Percentiles rank a stretch among this genome's conserved stretches.
Evolutionary conservation across 2,113 vertebrate genomes (phyloP).

Genomic region (Cyprinus carpio): DNA sequence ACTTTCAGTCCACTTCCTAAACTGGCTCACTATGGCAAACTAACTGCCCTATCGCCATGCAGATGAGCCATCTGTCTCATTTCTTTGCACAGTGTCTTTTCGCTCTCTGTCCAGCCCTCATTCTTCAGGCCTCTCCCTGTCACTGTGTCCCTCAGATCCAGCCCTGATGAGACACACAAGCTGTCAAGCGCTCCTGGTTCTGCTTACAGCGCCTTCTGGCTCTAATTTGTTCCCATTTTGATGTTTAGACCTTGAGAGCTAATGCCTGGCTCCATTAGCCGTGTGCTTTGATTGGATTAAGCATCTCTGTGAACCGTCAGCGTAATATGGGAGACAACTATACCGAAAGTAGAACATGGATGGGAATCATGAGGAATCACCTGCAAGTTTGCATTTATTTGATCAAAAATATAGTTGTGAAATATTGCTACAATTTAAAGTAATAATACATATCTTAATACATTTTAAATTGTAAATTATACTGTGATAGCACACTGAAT

Average conservation of each 20-base stretch:
- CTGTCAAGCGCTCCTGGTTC: slow-evolving; percentile 1
- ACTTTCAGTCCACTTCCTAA: neutral
- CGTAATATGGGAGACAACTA: neutral
- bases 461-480: too few relatives aligned
- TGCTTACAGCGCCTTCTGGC: neutral
- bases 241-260: neutral
- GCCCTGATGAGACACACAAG: slow-evolving; percentile 4
- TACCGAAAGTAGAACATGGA: neutral
- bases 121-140: neutral
- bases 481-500: neutral
- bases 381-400: too few relatives aligned
- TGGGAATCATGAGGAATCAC: neutral
- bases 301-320: slow-evolving; percentile 9
- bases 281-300: neutral
- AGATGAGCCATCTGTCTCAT: neutral
- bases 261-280: neutral
- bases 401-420: too few relatives aligned
- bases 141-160: neutral
- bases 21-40: neutral
- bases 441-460: too few relatives aligned
- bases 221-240: slow-evolving; percentile 1
- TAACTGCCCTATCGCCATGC: neutral
- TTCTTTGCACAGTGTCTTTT: neutral
- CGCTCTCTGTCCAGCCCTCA: neutral
- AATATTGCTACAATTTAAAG: too few relatives aligned